Percentiles rank a stretch among this genome's conserved stretches.
Conservation (phyloP, 2,113 vertebrate species). For the Atherinomorus stipes region DNA sequence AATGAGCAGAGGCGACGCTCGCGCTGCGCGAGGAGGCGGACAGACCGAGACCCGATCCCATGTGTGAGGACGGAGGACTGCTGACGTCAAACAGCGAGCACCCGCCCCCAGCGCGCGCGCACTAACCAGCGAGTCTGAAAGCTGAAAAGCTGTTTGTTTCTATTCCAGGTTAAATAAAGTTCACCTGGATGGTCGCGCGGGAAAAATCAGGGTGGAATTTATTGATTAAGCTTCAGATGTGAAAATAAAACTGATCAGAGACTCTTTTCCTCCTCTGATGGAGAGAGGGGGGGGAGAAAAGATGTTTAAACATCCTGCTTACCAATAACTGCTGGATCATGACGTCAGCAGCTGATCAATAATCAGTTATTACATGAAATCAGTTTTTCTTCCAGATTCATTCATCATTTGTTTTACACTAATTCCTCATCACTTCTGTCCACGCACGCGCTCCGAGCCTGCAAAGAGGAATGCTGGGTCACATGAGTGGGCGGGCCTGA, state of each 20-base stretch:
- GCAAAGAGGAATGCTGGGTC: constrained; percentile 53
- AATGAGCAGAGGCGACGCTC: not conserved
- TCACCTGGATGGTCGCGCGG: too few relatives aligned
- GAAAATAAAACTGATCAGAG: too few relatives aligned
- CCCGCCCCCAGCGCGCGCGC: constrained; percentile 18
- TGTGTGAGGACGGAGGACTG: constrained; percentile 78
- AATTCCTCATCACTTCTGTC: not conserved
- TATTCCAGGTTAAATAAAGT: too few relatives aligned
- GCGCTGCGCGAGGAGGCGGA: not conserved
- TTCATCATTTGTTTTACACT: constrained; percentile 5
- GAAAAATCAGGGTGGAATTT: too few relatives aligned
- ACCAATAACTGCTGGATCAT: too few relatives aligned
- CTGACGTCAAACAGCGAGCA: constrained; percentile 75
- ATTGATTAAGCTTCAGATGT: too few relatives aligned
- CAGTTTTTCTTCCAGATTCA: not conserved
- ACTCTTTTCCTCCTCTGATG: too few relatives aligned
- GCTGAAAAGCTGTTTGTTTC: too few relatives aligned
- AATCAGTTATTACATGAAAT: too few relatives aligned
- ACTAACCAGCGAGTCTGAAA: not conserved
- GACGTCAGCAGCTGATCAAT: too few relatives aligned
- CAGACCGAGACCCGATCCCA: constrained; percentile 67
- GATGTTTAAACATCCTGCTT: too few relatives aligned
- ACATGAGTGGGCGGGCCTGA: constrained; percentile 74
- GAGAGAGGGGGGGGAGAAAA: too few relatives aligned
- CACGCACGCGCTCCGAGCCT: not conserved